Evolutionary conservation across 2,113 vertebrate species (phyloP).

Genomic region (Vanacampus margaritifer): DNA sequence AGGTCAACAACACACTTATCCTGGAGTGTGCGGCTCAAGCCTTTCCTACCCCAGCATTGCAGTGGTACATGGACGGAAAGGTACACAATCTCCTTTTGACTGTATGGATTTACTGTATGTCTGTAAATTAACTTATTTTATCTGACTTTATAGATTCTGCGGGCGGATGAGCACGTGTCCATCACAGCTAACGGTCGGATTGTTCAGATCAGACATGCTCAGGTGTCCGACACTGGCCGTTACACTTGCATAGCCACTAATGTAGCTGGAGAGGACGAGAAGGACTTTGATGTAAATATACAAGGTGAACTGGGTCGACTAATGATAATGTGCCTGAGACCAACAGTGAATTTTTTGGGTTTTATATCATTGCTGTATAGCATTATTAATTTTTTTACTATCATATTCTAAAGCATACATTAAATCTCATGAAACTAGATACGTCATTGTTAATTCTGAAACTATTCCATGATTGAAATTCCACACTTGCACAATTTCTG

Average conservation of each 20-base stretch:
- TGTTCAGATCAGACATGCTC: constrained; percentile 83
- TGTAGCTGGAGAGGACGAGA: constrained; percentile 91
- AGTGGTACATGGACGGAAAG: constrained; percentile 98
- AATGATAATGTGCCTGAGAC: constrained; percentile 31
- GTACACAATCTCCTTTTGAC: constrained; percentile 44
- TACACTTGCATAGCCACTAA: constrained; percentile 94
- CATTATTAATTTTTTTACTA: not conserved
- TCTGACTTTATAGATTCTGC: constrained; percentile 72
- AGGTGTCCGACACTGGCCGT: constrained; percentile 89
- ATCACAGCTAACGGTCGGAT: constrained; percentile 79
- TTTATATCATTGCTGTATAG: constrained; percentile 11
- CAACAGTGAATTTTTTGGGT: constrained; percentile 13
- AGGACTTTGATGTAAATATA: constrained; percentile 98
- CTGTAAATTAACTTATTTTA: not conserved
- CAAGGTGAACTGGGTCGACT: constrained; percentile 85
- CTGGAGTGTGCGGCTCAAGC: constrained; percentile 89
- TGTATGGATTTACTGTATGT: not conserved
- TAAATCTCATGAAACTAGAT: not conserved
- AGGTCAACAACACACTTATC: constrained; percentile 86
- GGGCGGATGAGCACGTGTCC: constrained; percentile 71
- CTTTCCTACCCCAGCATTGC: constrained; percentile 80
- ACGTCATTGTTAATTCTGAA: not conserved
- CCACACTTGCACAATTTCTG: not conserved
- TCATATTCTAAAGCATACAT: no score
- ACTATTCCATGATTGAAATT: constrained; percentile 4